Conservation (phyloP, 2,113 vertebrate genomes). For the Okapia johnstoni region DNA sequence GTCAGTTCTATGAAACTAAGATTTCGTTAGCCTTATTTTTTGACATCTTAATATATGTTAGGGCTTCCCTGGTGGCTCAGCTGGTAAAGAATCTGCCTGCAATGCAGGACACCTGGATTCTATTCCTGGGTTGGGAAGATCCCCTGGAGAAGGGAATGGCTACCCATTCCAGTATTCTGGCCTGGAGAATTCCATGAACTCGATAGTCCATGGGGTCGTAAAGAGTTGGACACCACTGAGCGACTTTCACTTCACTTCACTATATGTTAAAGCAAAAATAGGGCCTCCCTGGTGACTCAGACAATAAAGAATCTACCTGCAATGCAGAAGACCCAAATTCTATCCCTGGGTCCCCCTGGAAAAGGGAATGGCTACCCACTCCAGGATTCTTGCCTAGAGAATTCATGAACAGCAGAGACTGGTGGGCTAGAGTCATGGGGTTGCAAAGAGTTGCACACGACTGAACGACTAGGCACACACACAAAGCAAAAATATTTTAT, state of each 20-base stretch:
- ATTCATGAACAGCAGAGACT: neutral
- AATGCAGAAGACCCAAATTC: neutral
- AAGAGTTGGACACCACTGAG: neutral
- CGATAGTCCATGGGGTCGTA: neutral
- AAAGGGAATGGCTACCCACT: neutral
- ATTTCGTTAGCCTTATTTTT: neutral
- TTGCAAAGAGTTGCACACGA: neutral
- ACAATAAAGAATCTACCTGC: neutral
- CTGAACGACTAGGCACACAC: neutral
- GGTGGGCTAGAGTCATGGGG: neutral
- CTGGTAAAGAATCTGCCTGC: neutral
- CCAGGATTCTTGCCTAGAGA: neutral
- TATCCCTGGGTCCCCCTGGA: neutral
- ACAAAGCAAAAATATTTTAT: neutral
- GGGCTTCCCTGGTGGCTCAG: neutral
- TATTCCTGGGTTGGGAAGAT: neutral
- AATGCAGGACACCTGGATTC: neutral
- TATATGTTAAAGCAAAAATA: neutral
- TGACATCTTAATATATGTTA: neutral
- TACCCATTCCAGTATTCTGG: neutral
- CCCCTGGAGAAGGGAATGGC: neutral
- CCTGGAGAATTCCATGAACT: neutral
- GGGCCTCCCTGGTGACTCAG: neutral
- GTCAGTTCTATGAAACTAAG: neutral
- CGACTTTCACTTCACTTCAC: neutral